Evolutionary conservation across 2,888 invertebrate genomes (phyloP).

Genomic region (Sinodicranocentrus sp.): DNA sequence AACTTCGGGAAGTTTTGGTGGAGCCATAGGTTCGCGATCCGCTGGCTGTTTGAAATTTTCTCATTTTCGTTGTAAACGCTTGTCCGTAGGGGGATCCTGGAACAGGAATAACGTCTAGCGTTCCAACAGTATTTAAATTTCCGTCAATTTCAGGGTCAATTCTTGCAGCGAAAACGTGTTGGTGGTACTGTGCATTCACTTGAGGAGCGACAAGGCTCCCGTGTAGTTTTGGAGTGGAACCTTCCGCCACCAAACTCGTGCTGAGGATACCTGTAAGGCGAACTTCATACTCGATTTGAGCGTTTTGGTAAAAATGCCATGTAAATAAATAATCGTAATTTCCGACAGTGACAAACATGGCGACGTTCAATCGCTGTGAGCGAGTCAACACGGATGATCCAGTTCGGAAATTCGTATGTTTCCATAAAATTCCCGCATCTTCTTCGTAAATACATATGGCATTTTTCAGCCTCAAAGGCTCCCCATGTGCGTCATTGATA

Average conservation of each 20-base stretch:
- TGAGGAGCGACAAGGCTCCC: constrained; percentile 48
- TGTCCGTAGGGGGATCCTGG: constrained; percentile 38
- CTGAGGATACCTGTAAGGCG: constrained; percentile 60
- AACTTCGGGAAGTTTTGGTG: constrained; percentile 26
- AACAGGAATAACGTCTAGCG: constrained; percentile 44
- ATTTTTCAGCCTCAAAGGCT: constrained; percentile 1
- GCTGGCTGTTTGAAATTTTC: constrained; percentile 16
- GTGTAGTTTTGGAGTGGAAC: constrained; percentile 11
- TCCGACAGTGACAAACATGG: constrained; percentile 54
- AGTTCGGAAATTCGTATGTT: constrained; percentile 49
- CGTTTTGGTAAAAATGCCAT: constrained; percentile 69
- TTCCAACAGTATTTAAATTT: constrained; percentile 51
- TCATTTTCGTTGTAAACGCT: constrained; percentile 40
- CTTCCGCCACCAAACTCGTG: constrained; percentile 32
- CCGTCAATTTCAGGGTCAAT: constrained; percentile 72
- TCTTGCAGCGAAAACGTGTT: constrained; percentile 72
- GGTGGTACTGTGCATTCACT: constrained; percentile 72
- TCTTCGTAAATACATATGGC: constrained; percentile 66
- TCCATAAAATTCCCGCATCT: constrained; percentile 62
- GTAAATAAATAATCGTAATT: constrained; percentile 69
- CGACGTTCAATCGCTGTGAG: constrained; percentile 43
- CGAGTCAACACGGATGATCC: constrained; percentile 30
- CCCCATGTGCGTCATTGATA: constrained; percentile 44
- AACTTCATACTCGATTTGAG: constrained; percentile 49
- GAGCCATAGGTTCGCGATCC: constrained; percentile 40